Evolutionary conservation across 1,140 invertebrate species (phyloP).

Genomic region (Tetramorium parvispinum): DNA sequence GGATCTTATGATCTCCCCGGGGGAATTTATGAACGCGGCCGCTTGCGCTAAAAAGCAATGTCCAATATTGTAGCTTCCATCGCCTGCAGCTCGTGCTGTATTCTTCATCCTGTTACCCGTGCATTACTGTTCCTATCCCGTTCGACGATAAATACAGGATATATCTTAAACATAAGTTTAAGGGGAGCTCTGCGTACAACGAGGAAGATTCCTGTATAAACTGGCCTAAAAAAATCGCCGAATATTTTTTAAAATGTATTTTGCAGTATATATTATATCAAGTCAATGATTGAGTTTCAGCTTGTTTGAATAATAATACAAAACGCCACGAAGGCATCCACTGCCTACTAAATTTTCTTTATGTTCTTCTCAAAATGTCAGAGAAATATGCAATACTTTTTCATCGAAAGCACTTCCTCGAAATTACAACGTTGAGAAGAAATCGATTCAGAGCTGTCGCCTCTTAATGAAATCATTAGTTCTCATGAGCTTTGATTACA

Average conservation of each 20-base stretch:
- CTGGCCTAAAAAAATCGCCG: not conserved
- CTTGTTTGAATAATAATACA: not conserved
- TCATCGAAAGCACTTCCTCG: no score
- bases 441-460: not conserved
- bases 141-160: conserved; percentile 45
- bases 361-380: not conserved
- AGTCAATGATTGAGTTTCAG: not conserved
- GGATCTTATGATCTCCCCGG: conserved; percentile 43
- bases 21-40: conserved; percentile 47
- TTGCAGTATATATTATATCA: not conserved
- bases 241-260: not conserved
- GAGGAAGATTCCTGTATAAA: not conserved
- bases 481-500: not conserved
- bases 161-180: conserved; percentile 43
- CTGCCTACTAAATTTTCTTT: not conserved
- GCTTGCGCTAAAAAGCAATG: conserved; percentile 48
- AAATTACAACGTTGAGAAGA: not conserved
- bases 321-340: not conserved
- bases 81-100: conserved; percentile 33
- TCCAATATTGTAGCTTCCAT: conserved; percentile 54
- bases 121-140: conserved; percentile 42
- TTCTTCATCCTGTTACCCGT: conserved; percentile 52
- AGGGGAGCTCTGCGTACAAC: not conserved
- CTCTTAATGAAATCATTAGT: not conserved
- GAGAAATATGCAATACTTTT: not conserved